phyloP scores from a whole-genome alignment of 2,113 vertebrate genomes.

The Saguinus midas region DNA sequence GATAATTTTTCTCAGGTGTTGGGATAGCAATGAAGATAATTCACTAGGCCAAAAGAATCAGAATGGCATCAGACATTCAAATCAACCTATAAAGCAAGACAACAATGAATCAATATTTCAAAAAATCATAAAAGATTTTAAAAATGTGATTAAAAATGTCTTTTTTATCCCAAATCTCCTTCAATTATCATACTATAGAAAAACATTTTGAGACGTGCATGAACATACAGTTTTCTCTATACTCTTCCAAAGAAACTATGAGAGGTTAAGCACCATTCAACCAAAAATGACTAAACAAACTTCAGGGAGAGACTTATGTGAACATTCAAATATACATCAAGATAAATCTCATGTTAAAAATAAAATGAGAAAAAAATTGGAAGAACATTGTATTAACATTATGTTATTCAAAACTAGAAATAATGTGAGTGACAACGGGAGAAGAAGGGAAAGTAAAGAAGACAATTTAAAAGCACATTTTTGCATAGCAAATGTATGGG shows the following conservation, averaged over 20 bases:
- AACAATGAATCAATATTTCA: neutral
- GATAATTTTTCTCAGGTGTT: neutral
- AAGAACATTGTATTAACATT: neutral
- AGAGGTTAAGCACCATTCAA: neutral
- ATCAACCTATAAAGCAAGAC: neutral
- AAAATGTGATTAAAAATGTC: neutral
- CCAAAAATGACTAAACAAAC: neutral
- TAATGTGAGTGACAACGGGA: neutral
- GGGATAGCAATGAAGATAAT: neutral
- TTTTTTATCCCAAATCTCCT: neutral
- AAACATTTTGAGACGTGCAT: neutral
- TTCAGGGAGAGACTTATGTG: neutral
- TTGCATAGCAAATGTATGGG: neutral
- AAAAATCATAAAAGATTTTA: neutral
- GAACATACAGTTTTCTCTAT: neutral
- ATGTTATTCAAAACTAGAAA: neutral
- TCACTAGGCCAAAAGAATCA: neutral
- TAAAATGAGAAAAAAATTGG: neutral
- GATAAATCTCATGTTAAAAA: neutral
- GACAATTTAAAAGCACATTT: neutral
- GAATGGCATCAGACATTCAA: neutral
- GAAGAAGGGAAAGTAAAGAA: neutral
- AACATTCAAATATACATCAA: neutral
- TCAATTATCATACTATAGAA: neutral
- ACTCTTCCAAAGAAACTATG: neutral